These are phyloP conservation scores for Acrocephalus kingi DNA, from an alignment of 2,113 vertebrate genomes.

Conservation along the genomic window DNA sequence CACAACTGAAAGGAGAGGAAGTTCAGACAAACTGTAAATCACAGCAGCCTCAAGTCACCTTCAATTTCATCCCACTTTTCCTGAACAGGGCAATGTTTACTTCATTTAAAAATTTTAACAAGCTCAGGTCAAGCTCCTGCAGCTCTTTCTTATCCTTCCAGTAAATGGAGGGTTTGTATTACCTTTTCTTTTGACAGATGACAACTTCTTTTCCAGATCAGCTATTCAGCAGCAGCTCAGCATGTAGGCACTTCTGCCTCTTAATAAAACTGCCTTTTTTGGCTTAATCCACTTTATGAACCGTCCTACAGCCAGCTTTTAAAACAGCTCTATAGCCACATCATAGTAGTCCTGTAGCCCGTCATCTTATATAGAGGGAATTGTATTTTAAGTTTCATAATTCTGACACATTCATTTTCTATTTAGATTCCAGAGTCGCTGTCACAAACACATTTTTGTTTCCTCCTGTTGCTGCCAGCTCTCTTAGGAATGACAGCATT, in stretches of 20 bases:
- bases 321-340: neutral
- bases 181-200: neutral
- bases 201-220: neutral
- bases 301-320: neutral
- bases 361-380: conserved; percentile 9
- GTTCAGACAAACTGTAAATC: neutral
- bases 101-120: neutral
- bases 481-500: conserved; percentile 82
- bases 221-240: neutral
- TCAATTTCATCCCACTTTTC: neutral
- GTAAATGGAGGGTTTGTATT: neutral
- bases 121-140: neutral
- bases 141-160: neutral
- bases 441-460: conserved; percentile 82
- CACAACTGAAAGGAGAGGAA: neutral
- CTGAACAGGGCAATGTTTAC: neutral
- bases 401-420: conserved; percentile 75
- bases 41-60: neutral
- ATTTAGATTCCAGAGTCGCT: conserved; percentile 81
- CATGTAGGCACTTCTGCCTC: neutral
- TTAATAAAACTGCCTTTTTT: neutral
- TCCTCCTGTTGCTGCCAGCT: conserved; percentile 82
- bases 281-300: neutral
- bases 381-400: conserved; percentile 53
- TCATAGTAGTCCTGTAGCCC: neutral